These are phyloP conservation scores for Oeneis ivallda DNA, from an alignment of 2,888 invertebrate genomes.

Conservation along the genomic window DNA sequence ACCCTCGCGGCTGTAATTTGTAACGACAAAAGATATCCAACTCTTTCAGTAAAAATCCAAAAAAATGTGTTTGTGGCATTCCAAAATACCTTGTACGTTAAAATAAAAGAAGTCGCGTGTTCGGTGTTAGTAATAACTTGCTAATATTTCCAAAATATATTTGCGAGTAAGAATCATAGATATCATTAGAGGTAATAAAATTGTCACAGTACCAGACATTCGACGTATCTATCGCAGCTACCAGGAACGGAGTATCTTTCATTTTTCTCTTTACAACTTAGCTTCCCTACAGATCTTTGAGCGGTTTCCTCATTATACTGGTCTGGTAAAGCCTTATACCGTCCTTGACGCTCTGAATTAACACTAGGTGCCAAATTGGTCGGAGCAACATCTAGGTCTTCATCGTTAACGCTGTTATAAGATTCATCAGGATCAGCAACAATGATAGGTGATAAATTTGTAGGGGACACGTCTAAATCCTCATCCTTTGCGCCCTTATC, in stretches of 20 bases:
- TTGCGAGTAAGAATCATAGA: no score
- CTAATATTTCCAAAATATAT: no score
- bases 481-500: neutral
- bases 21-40: no score
- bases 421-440: neutral
- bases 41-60: no score
- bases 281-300: constrained; percentile 43
- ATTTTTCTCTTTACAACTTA: constrained; percentile 84
- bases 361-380: constrained; percentile 19
- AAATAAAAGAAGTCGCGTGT: no score
- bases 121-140: no score
- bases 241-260: constrained; percentile 85
- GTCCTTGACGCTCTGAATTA: constrained; percentile 36
- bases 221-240: constrained; percentile 88
- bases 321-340: constrained; percentile 45
- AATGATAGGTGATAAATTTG: constrained; percentile 6
- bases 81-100: no score
- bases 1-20: no score
- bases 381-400: constrained; percentile 18
- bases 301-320: constrained; percentile 45
- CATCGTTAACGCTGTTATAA: neutral
- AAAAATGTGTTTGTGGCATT: no score
- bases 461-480: constrained; percentile 6
- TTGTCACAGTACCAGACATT: constrained; percentile 80
- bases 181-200: neutral